Evolutionary conservation across 2,797 vertebrate genomes (phyloP), one percentile per base, ranked within the genome.

Genomic region (Pelobates cultripes): DNA sequence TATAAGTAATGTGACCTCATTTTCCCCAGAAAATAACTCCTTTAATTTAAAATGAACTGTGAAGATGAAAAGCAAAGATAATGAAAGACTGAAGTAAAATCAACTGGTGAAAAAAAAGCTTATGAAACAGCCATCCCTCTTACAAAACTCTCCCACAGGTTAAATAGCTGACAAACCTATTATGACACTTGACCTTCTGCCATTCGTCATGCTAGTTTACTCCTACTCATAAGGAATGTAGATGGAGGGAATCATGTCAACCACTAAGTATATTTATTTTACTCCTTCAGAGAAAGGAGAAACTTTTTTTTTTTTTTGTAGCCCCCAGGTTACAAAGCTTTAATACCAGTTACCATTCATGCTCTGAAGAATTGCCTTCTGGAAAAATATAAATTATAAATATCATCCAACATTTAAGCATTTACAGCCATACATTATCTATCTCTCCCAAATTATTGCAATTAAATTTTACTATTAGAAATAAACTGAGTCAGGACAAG

Each of bases 171-270:
- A 85, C 83, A 89, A 80, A 87, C 77, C 87, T 89, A 69, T 85
- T 88, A 79, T 87, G 83, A 87, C 85, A 87, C 73, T 89, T 89
- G 85, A 88, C 87, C 85, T 86, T 89, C 79, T 82, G 82, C 74
- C 60, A 85, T 70, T 84, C 64, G 85, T 86, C 61, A 76, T 14
- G 80, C 12, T 75, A 87, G 53, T 82, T 81, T 77, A 84, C 43
- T 76, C 84, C 10, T 41, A 76, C 47, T 85, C 82, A 82, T 87
- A 70, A 80, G 88, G 84, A 86, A n/a, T 67, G 84, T 7, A 43
- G 51, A 86, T 85, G 79, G 77, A 87, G 71, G 73, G 64, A 87
- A 89, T 84, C 89, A 67, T 77, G 74, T 87, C 86, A 88, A 85
- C 63, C 8, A 43, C 81, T 71, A 66, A 79, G 75, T 82, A 77